phyloP scores from a whole-genome alignment of 2,113 vertebrate genomes.

The Okapia johnstoni region DNA sequence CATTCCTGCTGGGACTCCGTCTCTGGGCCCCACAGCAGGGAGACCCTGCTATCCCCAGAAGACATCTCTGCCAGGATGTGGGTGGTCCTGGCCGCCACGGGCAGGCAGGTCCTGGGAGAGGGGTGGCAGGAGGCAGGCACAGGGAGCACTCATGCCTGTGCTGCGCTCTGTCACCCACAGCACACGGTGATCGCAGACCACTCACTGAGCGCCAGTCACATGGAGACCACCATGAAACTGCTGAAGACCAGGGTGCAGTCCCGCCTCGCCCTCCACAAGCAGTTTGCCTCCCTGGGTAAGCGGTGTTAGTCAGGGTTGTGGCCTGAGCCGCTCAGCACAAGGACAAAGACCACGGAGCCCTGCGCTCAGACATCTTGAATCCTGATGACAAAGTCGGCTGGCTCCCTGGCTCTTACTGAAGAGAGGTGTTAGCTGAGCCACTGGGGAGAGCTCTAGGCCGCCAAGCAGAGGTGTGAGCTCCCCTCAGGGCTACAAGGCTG shows the following conservation, averaged over 20 bases:
- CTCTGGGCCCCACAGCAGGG: neutral
- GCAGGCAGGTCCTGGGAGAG: neutral
- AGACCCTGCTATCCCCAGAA: neutral
- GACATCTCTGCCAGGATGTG: neutral
- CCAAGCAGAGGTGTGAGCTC: neutral
- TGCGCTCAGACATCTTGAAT: neutral
- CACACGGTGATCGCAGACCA: conserved; percentile 81
- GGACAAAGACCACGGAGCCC: neutral
- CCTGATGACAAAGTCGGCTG: neutral
- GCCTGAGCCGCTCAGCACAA: neutral
- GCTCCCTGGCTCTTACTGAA: neutral
- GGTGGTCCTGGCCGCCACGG: neutral
- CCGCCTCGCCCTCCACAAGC: conserved; percentile 93
- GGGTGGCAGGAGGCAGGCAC: neutral
- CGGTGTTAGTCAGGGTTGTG: neutral
- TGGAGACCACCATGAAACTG: conserved; percentile 95
- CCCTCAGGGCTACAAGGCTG: neutral
- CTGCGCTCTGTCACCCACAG: conserved; percentile 62
- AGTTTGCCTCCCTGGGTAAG: conserved; percentile 94
- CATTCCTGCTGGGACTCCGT: neutral
- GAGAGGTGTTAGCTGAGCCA: neutral
- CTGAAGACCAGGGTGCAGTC: conserved; percentile 90
- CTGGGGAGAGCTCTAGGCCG: neutral
- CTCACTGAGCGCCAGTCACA: conserved; percentile 94
- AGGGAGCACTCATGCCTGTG: neutral